phyloP scores from a whole-genome alignment of 2,888 invertebrate species.

The Phalera bucephala region DNA sequence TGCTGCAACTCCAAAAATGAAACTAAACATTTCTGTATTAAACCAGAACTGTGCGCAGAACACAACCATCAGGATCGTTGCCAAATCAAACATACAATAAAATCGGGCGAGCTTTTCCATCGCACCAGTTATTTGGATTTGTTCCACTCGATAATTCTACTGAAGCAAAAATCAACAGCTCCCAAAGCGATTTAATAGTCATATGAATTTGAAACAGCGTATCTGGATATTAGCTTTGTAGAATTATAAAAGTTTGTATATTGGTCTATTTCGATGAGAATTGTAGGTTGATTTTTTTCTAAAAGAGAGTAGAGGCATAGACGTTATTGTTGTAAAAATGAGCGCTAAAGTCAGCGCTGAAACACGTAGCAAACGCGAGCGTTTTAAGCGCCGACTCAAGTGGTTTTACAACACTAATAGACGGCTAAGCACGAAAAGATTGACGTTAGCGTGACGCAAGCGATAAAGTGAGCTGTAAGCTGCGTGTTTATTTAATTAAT shows the following conservation, averaged over 20 bases:
- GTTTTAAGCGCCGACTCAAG: too few species aligned
- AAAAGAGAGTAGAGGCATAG: too few species aligned
- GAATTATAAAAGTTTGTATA: neutral
- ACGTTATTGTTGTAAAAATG: too few species aligned
- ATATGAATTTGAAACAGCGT: neutral
- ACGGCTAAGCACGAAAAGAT: too few species aligned
- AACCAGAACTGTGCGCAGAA: neutral
- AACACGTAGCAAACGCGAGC: too few species aligned
- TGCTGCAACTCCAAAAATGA: neutral
- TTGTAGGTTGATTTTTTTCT: too few species aligned
- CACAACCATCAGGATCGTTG: neutral
- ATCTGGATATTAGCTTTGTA: neutral
- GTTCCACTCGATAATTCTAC: neutral
- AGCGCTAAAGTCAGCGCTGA: too few species aligned
- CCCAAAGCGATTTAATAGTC: neutral
- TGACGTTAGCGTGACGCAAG: too few species aligned
- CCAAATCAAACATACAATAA: constrained; percentile 1
- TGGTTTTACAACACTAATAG: too few species aligned
- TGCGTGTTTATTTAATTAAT: too few species aligned
- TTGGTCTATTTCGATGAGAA: too few species aligned
- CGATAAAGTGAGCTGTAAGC: too few species aligned
- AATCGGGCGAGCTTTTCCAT: neutral
- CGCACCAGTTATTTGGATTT: neutral
- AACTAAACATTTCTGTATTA: constrained; percentile 1
- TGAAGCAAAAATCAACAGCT: neutral